These are phyloP conservation scores for Drosophila orena DNA, from an alignment of 1,140 invertebrate genomes.

Conservation along the genomic window DNA sequence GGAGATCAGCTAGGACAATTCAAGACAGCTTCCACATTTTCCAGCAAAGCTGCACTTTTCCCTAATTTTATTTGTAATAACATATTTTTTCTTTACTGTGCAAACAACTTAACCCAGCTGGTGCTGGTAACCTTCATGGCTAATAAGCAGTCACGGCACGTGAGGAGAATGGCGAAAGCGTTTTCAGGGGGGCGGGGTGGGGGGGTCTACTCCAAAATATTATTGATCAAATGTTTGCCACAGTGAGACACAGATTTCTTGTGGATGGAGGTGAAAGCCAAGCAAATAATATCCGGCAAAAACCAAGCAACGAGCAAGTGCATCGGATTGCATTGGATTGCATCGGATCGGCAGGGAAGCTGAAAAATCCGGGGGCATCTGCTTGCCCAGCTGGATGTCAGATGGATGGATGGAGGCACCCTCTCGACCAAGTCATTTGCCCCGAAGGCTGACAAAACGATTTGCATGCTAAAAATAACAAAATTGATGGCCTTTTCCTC, in stretches of 20 bases:
- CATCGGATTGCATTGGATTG: slow-evolving; percentile 28
- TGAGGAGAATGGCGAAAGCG: slow-evolving; percentile 41
- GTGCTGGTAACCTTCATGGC: slow-evolving; percentile 64
- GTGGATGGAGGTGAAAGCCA: slow-evolving; percentile 34
- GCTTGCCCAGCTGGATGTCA: slow-evolving; percentile 33
- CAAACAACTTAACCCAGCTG: slow-evolving; percentile 28
- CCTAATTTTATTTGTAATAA: neutral
- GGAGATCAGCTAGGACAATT: too few relatives aligned
- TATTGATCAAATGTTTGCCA: slow-evolving; percentile 81
- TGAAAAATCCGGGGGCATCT: neutral
- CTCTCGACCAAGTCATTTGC: slow-evolving; percentile 7
- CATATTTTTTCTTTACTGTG: neutral
- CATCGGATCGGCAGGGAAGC: neutral
- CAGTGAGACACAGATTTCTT: slow-evolving; percentile 16
- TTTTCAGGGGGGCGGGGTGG: too few relatives aligned
- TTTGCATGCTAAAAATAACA: slow-evolving; percentile 81
- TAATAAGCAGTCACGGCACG: slow-evolving; percentile 80
- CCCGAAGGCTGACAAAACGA: slow-evolving; percentile 71
- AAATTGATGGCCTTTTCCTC: slow-evolving; percentile 70
- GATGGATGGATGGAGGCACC: slow-evolving; percentile 15
- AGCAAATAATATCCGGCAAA: slow-evolving; percentile 57
- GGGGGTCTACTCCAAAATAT: slow-evolving; percentile 39
- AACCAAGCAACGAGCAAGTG: slow-evolving; percentile 2
- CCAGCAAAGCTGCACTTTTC: too few relatives aligned
- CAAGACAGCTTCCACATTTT: too few relatives aligned